Percentiles rank a stretch among this genome's conserved stretches.
phyloP scores from a whole-genome alignment of 2,888 invertebrate species.

The Nineta flava region DNA sequence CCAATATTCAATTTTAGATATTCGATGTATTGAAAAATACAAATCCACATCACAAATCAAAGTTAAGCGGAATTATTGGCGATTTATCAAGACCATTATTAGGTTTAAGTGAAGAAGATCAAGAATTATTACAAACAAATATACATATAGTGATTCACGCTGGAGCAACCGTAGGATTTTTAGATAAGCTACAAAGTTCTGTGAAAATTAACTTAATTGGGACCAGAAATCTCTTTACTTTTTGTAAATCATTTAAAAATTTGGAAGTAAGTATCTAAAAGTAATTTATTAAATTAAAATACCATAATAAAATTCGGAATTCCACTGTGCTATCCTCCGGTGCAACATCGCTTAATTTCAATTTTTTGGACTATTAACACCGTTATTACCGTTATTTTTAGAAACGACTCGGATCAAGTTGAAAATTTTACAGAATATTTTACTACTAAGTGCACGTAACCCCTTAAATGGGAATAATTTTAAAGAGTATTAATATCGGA shows the following conservation, averaged over 20 bases:
- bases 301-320: too few relatives aligned
- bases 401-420: too few relatives aligned
- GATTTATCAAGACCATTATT: constrained; percentile 29
- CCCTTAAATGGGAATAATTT: too few relatives aligned
- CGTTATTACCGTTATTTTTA: too few relatives aligned
- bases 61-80: constrained; percentile 48
- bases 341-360: too few relatives aligned
- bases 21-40: constrained; percentile 41
- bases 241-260: constrained; percentile 38
- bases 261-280: constrained; percentile 27
- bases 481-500: too few relatives aligned
- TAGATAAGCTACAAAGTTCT: constrained; percentile 54
- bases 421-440: too few relatives aligned
- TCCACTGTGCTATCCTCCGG: too few relatives aligned
- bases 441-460: too few relatives aligned
- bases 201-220: constrained; percentile 47
- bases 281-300: constrained; percentile 16
- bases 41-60: constrained; percentile 36
- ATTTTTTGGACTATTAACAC: too few relatives aligned
- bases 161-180: constrained; percentile 72
- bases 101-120: constrained; percentile 36
- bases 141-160: constrained; percentile 58
- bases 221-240: constrained; percentile 42
- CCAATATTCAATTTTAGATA: constrained; percentile 28
- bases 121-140: constrained; percentile 34